phyloP scores from a whole-genome alignment of 2,113 vertebrate species.

The Embiotoca jacksoni region DNA sequence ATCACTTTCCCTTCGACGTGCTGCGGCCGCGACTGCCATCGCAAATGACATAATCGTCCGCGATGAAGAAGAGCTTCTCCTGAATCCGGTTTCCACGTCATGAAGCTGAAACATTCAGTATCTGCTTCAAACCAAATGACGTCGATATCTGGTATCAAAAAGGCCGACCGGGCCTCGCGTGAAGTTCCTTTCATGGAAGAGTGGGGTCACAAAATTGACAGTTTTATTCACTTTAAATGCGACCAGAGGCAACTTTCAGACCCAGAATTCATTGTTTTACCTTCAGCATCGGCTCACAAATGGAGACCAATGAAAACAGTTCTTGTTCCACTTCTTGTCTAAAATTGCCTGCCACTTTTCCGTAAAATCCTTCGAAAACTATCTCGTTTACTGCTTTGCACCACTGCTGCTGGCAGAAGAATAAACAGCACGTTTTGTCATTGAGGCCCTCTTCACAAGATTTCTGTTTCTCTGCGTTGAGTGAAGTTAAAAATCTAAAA shows the following conservation, averaged over 20 bases:
- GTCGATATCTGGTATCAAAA: too few relatives aligned
- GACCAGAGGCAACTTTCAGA: background rate
- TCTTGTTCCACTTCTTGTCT: background rate
- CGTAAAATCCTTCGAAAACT: background rate
- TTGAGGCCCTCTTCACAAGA: background rate
- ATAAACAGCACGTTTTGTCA: background rate
- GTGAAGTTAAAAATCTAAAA: background rate
- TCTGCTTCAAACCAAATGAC: constrained; percentile 21
- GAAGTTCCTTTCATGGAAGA: too few relatives aligned
- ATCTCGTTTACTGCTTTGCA: background rate
- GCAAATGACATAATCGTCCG: constrained; percentile 55
- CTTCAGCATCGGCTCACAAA: too few relatives aligned
- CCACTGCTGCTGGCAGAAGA: background rate
- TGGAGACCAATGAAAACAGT: background rate
- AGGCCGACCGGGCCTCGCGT: too few relatives aligned
- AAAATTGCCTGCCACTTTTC: background rate
- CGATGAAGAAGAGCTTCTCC: constrained; percentile 44
- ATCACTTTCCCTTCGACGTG: constrained; percentile 10
- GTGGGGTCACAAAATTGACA: constrained; percentile 6
- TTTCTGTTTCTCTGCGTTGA: too few relatives aligned
- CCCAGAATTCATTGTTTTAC: background rate
- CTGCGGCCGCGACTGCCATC: constrained; percentile 30
- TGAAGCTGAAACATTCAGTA: constrained; percentile 1
- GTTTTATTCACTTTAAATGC: too few relatives aligned
- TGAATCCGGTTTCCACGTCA: constrained; percentile 44